phyloP scores from a whole-genome alignment of 2,888 invertebrate species.

The Ochropacha duplaris region DNA sequence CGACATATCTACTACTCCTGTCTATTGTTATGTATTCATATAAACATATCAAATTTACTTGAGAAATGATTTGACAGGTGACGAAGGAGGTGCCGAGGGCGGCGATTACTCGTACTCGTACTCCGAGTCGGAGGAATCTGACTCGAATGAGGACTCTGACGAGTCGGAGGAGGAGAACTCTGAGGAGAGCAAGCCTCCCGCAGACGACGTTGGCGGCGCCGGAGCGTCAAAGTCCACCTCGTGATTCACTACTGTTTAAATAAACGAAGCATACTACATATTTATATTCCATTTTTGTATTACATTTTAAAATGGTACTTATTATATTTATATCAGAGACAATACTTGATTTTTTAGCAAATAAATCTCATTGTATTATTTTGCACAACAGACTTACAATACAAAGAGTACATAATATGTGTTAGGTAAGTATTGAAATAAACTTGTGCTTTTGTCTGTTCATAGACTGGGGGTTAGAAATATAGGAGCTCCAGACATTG shows the following conservation, averaged over 20 bases:
- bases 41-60: neutral
- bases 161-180: slow-evolving; percentile 37
- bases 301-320: neutral
- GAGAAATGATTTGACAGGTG: slow-evolving; percentile 27
- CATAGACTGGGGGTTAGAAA: too few relatives aligned
- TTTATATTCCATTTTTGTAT: neutral
- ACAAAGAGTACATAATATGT: too few relatives aligned
- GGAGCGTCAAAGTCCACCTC: neutral
- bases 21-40: neutral
- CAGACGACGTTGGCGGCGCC: slow-evolving; percentile 27
- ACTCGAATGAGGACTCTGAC: slow-evolving; percentile 64
- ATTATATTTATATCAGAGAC: neutral
- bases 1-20: neutral
- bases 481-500: too few relatives aligned
- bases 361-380: neutral
- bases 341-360: neutral
- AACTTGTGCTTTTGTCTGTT: neutral
- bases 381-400: too few relatives aligned
- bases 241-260: neutral
- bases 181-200: slow-evolving; percentile 50
- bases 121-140: slow-evolving; percentile 76
- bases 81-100: slow-evolving; percentile 72
- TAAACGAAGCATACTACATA: neutral
- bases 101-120: slow-evolving; percentile 68
- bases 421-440: neutral